Base-by-base conservation (phyloP, 2,113 vertebrate genomes). In the Mesoclemmys tuberculata region DNA sequence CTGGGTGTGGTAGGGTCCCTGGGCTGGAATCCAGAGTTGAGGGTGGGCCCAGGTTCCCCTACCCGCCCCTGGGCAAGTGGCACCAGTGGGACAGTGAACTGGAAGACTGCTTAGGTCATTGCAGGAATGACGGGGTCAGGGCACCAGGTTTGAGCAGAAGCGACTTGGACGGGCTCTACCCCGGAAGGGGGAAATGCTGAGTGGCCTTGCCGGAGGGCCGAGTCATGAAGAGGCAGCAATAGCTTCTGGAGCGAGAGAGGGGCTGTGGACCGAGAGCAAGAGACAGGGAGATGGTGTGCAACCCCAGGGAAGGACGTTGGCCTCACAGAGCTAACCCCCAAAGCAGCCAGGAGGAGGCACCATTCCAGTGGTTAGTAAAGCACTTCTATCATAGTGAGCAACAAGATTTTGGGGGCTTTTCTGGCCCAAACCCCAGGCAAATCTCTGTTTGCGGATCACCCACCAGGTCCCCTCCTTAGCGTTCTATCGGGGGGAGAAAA, bases 381-480 rank as follows among this genome's bases (percentile, higher is more conserved):
- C 35, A 19, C 18, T 35, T 29, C 35, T 1, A 35, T 68, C 61
- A 19, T 31, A 12, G 19, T 2, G 24, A 68, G 26, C 80, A 41
- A 11, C 55, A 58, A 55, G 80, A 48, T 2, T 0, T 14, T 1
- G 22, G 5, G 0, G 2, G 5, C 5, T 5, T 56, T 56, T 38
- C 83, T 29, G 80, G 41, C 80, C 1, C 4, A 12, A 12, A 3
- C 1, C n/a, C 38, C 6, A 5, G 24, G 3, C 13, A 64, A 10
- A 22, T 74, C 61, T 54, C 5, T 2, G 16, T 10, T 14, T 2
- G 12, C 2, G 4, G 22, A 11, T 27, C 41, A 75, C 6, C 10
- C 41, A 44, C 24, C 38, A 7, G 24, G 21, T 13, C 31, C 10
- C 38, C 41, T 75, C 71, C 71, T 44, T 26, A 26, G 13, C 41